phyloP scores from a whole-genome alignment of 1,140 invertebrate genomes.

The Euwallacea fornicatus region DNA sequence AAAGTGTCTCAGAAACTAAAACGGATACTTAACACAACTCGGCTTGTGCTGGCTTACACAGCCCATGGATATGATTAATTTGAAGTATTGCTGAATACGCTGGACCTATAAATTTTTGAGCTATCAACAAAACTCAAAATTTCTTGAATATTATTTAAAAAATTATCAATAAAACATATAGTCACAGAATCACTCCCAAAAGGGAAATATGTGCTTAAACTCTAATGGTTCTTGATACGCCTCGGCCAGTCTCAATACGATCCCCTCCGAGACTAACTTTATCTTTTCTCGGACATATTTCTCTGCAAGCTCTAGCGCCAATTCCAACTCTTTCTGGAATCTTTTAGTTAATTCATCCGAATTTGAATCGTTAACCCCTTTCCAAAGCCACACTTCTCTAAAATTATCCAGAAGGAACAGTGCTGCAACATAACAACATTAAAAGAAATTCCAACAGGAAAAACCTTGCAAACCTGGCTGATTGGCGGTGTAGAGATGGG shows the following conservation, averaged over 20 bases:
- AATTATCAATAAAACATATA: too few species aligned
- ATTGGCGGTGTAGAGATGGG: conserved; percentile 39
- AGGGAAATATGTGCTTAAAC: conserved; percentile 41
- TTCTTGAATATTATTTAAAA: too few species aligned
- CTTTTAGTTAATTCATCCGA: background rate
- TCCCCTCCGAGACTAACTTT: conserved; percentile 8
- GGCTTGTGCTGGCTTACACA: too few species aligned
- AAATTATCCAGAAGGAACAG: conserved; percentile 42
- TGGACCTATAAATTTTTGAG: too few species aligned
- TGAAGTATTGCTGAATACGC: too few species aligned
- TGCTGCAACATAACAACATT: conserved; percentile 23
- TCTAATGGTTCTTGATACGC: conserved; percentile 35
- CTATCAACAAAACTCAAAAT: too few species aligned
- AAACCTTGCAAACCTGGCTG: conserved; percentile 39
- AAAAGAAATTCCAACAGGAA: background rate
- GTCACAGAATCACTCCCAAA: conserved; percentile 18
- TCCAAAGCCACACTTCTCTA: conserved; percentile 42
- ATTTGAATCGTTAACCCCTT: conserved; percentile 20
- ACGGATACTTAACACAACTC: too few species aligned
- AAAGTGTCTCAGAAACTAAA: too few species aligned
- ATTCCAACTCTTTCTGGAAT: conserved; percentile 26
- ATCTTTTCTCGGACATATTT: conserved; percentile 35
- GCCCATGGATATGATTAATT: too few species aligned
- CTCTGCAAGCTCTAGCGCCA: conserved; percentile 17
- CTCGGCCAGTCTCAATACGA: conserved; percentile 24